Conservation (phyloP, 2,888 invertebrate species). For the Ochropleura leucogaster region DNA sequence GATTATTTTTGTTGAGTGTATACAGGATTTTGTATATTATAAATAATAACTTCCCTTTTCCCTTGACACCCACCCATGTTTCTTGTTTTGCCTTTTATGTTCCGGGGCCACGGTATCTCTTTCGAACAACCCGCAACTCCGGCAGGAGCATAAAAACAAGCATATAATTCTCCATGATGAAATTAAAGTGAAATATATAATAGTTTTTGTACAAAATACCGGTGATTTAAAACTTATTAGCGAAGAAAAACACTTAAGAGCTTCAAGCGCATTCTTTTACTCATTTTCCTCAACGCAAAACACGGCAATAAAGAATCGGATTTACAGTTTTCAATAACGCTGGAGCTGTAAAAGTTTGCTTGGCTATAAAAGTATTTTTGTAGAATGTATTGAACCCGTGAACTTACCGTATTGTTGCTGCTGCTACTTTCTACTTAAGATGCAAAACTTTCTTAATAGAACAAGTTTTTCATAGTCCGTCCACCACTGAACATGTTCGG, state of each 20-base stretch:
- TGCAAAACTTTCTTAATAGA: slow-evolving; percentile 32
- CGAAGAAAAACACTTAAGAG: not conserved
- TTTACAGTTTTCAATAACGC: slow-evolving; percentile 44
- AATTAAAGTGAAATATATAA: not conserved
- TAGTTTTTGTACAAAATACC: not conserved
- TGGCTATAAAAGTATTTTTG: slow-evolving; percentile 29
- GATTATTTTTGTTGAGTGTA: too few relatives aligned
- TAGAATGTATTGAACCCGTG: slow-evolving; percentile 29
- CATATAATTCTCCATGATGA: not conserved
- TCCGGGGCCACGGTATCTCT: too few relatives aligned
- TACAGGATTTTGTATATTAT: too few relatives aligned
- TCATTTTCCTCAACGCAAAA: slow-evolving; percentile 16
- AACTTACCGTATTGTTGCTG: slow-evolving; percentile 28
- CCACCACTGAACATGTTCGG: slow-evolving; percentile 8
- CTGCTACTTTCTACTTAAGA: slow-evolving; percentile 8
- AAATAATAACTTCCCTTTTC: too few relatives aligned
- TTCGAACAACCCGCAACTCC: too few relatives aligned
- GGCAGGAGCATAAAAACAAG: not conserved
- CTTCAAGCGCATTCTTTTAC: not conserved
- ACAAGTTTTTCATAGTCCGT: slow-evolving; percentile 13
- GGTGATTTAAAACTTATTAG: not conserved
- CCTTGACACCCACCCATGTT: too few relatives aligned
- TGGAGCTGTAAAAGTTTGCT: slow-evolving; percentile 16
- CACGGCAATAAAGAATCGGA: slow-evolving; percentile 17
- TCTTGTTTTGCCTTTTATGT: too few relatives aligned